A percentile compares a stretch with the other conserved stretches of the same genome.
Conservation (phyloP, 2,113 vertebrate species). For the Apodemus sylvaticus region DNA sequence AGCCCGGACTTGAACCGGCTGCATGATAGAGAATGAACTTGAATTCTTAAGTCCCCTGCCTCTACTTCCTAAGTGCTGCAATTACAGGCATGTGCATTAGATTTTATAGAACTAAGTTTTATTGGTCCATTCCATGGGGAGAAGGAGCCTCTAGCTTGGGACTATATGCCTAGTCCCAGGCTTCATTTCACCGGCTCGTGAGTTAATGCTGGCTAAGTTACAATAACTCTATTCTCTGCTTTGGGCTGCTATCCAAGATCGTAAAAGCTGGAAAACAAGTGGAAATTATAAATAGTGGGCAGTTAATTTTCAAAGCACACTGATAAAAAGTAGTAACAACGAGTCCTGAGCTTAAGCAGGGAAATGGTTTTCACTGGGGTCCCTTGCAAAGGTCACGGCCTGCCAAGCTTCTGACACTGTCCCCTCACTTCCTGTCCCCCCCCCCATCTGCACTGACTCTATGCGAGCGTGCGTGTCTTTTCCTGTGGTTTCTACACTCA, state of each 20-base stretch:
- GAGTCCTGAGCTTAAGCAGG: not conserved
- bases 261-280: slow-evolving; percentile 35
- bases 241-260: not conserved
- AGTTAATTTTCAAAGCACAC: slow-evolving; percentile 1
- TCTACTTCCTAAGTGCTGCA: not conserved
- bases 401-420: not conserved
- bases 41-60: not conserved
- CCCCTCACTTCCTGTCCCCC: no score
- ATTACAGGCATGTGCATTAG: not conserved
- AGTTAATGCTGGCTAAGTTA: slow-evolving; percentile 2
- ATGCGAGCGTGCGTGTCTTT: fast-evolving
- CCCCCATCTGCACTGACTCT: not conserved
- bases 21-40: not conserved
- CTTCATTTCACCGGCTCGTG: not conserved
- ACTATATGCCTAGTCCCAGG: not conserved
- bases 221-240: not conserved
- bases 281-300: slow-evolving; percentile 16
- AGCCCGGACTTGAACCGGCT: not conserved
- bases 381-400: not conserved
- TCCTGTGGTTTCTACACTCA: no score
- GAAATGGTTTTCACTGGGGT: not conserved
- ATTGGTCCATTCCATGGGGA: not conserved
- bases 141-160: not conserved
- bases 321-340: not conserved
- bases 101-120: not conserved